Evolutionary conservation across 2,888 invertebrate genomes (phyloP).

Genomic region (Aphrophora alni): DNA sequence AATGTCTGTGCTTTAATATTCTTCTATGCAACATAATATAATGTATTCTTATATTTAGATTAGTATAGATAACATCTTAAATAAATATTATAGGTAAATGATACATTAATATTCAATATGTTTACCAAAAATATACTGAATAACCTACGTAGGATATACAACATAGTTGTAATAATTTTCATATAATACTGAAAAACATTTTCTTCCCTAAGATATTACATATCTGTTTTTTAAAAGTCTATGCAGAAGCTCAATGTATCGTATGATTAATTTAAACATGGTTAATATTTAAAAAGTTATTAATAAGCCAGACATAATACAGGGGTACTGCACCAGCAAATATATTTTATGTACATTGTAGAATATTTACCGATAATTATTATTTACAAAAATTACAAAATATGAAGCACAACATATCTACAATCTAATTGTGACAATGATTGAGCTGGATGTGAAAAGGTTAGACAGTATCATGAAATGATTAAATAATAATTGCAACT

Average conservation of each 20-base stretch:
- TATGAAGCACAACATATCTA: not conserved
- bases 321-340: not conserved
- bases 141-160: not conserved
- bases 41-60: not conserved
- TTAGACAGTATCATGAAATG: not conserved
- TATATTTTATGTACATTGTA: not conserved
- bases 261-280: not conserved
- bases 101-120: not conserved
- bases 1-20: not conserved
- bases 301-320: not conserved
- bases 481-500: not conserved
- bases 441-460: not conserved
- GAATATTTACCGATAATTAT: not conserved
- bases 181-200: not conserved
- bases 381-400: constrained; percentile 7
- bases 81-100: not conserved
- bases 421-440: not conserved
- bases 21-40: not conserved
- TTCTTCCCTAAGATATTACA: not conserved
- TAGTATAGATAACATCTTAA: not conserved
- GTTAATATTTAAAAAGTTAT: not conserved
- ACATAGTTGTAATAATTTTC: not conserved
- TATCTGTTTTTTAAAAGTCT: not conserved
- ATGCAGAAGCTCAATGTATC: not conserved
- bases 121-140: not conserved